Evolutionary conservation across 2,888 invertebrate species (phyloP), one percentile per base, ranked within the genome.

Genomic region (Amaurobius ferox): DNA sequence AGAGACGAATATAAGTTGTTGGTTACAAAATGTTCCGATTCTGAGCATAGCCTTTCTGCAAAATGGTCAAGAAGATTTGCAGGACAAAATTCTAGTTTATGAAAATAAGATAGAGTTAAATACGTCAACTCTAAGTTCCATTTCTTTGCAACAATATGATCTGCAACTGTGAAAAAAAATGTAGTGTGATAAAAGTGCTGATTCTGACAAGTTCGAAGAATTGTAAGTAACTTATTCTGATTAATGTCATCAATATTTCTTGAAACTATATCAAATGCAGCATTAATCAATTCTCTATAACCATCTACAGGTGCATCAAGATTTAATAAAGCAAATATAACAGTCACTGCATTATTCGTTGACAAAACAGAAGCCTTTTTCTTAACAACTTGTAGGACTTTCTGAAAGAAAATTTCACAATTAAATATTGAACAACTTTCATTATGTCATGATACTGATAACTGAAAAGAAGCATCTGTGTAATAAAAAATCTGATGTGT

Each of bases 61-160:
- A 94, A 90, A 89, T 94, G 93, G 87, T 94, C 93, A 26, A 95
- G 90, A 0, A 95, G 91, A 0, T 92, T 91, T 3, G 55, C 16
- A 29, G 78, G 74, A 61, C 32, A 78, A 28, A 86, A 86, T 6
- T 29, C 19, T n/a, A 86, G 30, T 13, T n/a, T 26, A 23, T 67
- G 16, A 9, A 79, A 67, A 16, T 26, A n/a, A 23, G 3, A 44
- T 0, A 79, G 19, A 19, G 29, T 29, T 29, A 67, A 68, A 68
- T 73, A 79, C 0, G 79, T 74, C 9, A 28, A 44, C 23, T 44
- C 62, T 7, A 86, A 61, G 28, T 44, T 74, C 73, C 78, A 86
- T 16, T 74, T 78, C 1, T 79, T 67, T 0, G 68, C 73, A 40
- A 64, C 73, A 2, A 74, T 35, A 16, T 55, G 68, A 9, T 79